Conservation (phyloP, 2,113 vertebrate genomes). For the cattle (Bos taurus) region DNA sequence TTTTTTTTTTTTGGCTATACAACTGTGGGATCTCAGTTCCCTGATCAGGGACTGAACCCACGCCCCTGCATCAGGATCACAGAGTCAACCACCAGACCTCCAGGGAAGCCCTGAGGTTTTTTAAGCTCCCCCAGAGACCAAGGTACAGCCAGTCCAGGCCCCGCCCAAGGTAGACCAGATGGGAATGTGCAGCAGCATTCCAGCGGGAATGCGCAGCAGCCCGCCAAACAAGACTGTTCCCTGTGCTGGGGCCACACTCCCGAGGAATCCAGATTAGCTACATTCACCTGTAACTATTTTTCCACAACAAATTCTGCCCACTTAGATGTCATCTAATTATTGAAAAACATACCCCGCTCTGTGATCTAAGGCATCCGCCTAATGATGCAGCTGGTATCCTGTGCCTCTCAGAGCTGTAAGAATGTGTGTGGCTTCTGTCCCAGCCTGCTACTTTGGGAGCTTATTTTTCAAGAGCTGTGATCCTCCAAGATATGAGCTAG, state of each 20-base stretch:
- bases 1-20: neutral
- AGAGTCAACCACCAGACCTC: neutral
- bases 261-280: slow-evolving; percentile 50
- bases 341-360: neutral
- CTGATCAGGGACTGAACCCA: neutral
- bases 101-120: neutral
- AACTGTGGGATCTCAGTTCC: neutral
- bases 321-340: slow-evolving; percentile 40
- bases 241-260: neutral
- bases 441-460: neutral
- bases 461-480: slow-evolving; percentile 17
- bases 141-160: neutral
- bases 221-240: neutral
- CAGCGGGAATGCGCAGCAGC: neutral
- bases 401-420: neutral
- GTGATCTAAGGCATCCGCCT: slow-evolving; percentile 16
- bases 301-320: neutral
- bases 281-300: neutral
- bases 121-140: neutral
- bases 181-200: no score
- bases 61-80: neutral
- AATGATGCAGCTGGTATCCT: neutral
- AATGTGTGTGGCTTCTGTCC: neutral
- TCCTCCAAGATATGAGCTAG: neutral
- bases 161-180: neutral